phyloP scores from a whole-genome alignment of 2,888 invertebrate genomes.

The Hydriomena furcata region DNA sequence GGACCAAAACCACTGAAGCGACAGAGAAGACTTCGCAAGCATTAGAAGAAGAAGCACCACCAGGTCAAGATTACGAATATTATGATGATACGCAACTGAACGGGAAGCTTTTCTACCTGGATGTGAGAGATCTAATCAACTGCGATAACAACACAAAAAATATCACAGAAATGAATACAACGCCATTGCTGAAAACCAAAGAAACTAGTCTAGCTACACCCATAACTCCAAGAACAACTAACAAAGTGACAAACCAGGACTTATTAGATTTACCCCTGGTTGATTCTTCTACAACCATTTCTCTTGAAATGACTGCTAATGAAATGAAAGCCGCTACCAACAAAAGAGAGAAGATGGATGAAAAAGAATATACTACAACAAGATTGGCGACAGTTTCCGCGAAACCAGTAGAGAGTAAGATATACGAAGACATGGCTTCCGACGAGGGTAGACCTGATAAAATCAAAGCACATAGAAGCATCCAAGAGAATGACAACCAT shows the following conservation, averaged over 20 bases:
- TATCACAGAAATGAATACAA: conserved; percentile 10
- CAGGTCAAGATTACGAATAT: conserved; percentile 64
- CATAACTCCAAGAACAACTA: conserved; percentile 17
- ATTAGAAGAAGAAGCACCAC: conserved; percentile 47
- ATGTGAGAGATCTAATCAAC: conserved; percentile 64
- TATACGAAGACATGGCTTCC: conserved; percentile 67
- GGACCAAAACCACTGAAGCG: conserved; percentile 54
- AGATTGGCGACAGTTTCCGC: conserved; percentile 72
- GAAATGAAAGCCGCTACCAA: conserved; percentile 26
- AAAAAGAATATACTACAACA: conserved; percentile 58
- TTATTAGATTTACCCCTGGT: conserved; percentile 39
- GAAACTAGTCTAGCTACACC: conserved; percentile 27
- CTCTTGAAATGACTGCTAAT: conserved; percentile 25
- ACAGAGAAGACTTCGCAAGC: conserved; percentile 51
- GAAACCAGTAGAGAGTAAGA: conserved; percentile 59
- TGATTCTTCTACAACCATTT: conserved; percentile 28
- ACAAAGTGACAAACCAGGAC: conserved; percentile 34
- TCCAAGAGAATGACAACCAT: conserved; percentile 48
- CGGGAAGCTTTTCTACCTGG: conserved; percentile 71
- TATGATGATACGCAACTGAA: conserved; percentile 71
- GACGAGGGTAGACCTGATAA: conserved; percentile 73
- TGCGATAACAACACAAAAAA: conserved; percentile 39
- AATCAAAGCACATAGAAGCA: conserved; percentile 60
- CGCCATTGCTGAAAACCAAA: conserved; percentile 11
- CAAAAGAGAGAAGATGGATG: conserved; percentile 32